Evolutionary conservation across 1,140 invertebrate genomes (phyloP), one percentile per base, ranked within the genome.

Genomic region (Drosophila navojoa): DNA sequence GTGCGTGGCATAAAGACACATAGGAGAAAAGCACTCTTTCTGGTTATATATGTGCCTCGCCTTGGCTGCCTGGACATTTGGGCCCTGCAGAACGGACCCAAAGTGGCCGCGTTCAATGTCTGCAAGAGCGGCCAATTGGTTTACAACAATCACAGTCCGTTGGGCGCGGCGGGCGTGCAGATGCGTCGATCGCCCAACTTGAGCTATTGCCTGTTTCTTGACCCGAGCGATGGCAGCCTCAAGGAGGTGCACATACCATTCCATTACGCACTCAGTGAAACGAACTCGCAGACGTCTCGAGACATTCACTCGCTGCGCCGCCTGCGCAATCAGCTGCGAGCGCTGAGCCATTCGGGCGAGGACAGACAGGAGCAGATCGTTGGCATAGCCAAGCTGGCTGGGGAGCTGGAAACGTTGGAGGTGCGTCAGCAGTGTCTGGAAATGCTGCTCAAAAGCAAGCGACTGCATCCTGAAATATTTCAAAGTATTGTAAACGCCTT

Each of bases 101-200:
- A 97, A 92, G 96, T 99, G 11, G 96, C 97, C 35, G 97, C 97
- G 0, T 99, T 99, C 92, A 96, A 96, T 72, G 97, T 97, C 1
- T 95, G 95, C 29, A 98, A 97, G 93, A 94, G 95, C 92, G 96
- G 96, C 13, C 95, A 95, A 80, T 92, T 98, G 22, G 71, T 97
- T 0, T 97, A 97, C 84, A 95, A 95, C 29, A 96, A 95, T 76
- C 96, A 97, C 91, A 95, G 96, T 10, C 93, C 98, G 58, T 93
- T 98, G 64, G 72, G 38, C n/a, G 68, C 25, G 49, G 64, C 90
- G 74, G 22, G 52, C 2, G 55, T 91, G 66, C 92, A 91, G 81
- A 93, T 87, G 81, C 91, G 91, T 59, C 94, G 95, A 91, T 93
- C 92, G 72, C 94, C 94, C 10, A 93, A 93, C 49, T 25, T 84